Conservation (phyloP, 1,140 invertebrate species). For the Holcopasites calliopsidis region DNA sequence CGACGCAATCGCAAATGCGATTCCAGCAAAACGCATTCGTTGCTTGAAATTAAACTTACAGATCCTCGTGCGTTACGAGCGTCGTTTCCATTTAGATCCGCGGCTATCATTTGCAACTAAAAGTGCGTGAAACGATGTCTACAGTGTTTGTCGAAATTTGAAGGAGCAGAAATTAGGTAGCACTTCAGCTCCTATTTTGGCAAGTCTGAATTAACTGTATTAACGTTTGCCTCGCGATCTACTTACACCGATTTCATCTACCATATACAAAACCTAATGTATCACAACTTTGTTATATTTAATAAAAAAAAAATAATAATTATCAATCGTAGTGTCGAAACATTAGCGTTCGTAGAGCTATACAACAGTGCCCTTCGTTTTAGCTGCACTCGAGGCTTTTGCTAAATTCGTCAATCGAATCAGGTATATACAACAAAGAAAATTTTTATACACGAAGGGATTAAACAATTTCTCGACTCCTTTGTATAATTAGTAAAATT, state of each 20-base stretch:
- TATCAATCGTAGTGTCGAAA: not conserved
- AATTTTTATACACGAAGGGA: not conserved
- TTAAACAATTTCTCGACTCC: not conserved
- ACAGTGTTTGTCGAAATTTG: not conserved
- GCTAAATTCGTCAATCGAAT: not conserved
- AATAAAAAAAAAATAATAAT: constrained; percentile 9
- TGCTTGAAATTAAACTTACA: not conserved
- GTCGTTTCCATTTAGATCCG: not conserved
- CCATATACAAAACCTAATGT: not conserved
- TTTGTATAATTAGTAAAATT: not conserved
- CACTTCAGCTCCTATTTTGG: not conserved
- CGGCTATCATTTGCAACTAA: not conserved
- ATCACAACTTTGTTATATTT: constrained; percentile 22
- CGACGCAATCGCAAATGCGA: not conserved
- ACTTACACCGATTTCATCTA: not conserved
- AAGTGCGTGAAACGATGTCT: not conserved
- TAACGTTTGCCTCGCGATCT: not conserved
- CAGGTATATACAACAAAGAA: not conserved
- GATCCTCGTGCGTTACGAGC: not conserved
- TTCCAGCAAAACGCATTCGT: not conserved
- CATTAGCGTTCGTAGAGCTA: not conserved
- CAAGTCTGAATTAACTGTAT: not conserved
- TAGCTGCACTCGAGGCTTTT: constrained; percentile 5
- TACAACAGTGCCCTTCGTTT: not conserved
- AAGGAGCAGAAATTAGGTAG: constrained; percentile 1